Evolutionary conservation across 2,797 vertebrate species (phyloP).

Genomic region (Potorous gilbertii): DNA sequence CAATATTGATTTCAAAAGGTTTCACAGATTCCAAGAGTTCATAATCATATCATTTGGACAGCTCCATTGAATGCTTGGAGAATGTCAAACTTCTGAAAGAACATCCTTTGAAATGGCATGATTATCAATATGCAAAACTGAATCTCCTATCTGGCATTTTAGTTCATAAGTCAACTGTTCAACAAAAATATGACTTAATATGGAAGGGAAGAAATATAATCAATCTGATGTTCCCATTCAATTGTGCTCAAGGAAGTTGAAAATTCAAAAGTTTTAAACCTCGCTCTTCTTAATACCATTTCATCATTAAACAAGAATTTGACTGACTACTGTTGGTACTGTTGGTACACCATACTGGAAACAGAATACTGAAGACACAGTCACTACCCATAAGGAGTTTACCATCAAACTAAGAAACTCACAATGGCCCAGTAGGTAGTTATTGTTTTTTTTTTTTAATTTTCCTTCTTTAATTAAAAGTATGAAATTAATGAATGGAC

Average conservation of each 20-base stretch:
- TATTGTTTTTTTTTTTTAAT: background rate
- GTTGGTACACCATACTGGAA: background rate
- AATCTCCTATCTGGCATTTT: background rate
- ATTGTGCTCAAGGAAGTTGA: background rate
- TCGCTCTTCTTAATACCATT: background rate
- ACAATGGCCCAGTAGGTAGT: background rate
- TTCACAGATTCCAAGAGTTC: background rate
- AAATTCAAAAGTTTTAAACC: background rate
- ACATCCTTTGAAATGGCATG: background rate
- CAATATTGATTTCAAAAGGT: background rate
- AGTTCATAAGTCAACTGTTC: background rate
- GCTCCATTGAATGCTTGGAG: background rate
- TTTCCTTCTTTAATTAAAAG: background rate
- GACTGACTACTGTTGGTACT: background rate
- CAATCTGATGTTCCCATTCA: background rate
- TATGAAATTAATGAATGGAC: background rate
- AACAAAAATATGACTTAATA: background rate
- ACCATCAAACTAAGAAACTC: background rate
- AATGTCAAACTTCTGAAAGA: background rate
- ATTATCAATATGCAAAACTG: background rate
- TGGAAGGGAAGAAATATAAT: background rate
- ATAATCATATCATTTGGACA: background rate
- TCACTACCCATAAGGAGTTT: background rate
- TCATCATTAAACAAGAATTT: background rate
- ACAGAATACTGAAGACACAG: background rate